Evolutionary conservation across 2,113 vertebrate species (phyloP).

Genomic region (Puntigrus tetrazona): DNA sequence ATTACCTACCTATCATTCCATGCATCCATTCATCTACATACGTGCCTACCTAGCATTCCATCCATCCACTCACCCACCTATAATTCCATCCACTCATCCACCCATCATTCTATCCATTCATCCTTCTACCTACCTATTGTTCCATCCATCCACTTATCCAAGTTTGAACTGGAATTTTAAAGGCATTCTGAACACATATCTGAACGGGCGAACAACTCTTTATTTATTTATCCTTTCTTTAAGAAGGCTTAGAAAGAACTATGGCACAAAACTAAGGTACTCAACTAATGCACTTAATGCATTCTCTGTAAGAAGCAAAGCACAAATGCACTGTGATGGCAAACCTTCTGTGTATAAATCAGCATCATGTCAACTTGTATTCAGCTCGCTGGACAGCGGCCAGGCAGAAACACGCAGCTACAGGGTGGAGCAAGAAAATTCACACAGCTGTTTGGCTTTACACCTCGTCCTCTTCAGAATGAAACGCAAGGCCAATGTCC

Average conservation of each 20-base stretch:
- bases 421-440: not conserved
- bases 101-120: not conserved
- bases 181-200: not conserved
- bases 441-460: constrained; percentile 1
- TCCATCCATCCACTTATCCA: not conserved
- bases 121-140: not conserved
- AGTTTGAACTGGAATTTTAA: not conserved
- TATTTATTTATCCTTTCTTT: not conserved
- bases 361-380: not conserved
- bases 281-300: not conserved
- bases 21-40: too few relatives aligned
- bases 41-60: not conserved
- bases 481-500: not conserved
- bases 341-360: not conserved
- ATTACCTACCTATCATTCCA: too few relatives aligned
- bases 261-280: not conserved
- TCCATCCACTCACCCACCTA: not conserved
- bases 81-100: not conserved
- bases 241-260: not conserved
- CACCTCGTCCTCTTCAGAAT: constrained; percentile 6
- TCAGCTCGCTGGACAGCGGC: not conserved
- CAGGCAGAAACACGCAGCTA: not conserved
- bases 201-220: not conserved
- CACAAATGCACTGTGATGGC: not conserved
- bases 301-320: not conserved